These are phyloP conservation scores for Jacana jacana DNA, from an alignment of 2,113 vertebrate genomes.

Conservation along the genomic window DNA sequence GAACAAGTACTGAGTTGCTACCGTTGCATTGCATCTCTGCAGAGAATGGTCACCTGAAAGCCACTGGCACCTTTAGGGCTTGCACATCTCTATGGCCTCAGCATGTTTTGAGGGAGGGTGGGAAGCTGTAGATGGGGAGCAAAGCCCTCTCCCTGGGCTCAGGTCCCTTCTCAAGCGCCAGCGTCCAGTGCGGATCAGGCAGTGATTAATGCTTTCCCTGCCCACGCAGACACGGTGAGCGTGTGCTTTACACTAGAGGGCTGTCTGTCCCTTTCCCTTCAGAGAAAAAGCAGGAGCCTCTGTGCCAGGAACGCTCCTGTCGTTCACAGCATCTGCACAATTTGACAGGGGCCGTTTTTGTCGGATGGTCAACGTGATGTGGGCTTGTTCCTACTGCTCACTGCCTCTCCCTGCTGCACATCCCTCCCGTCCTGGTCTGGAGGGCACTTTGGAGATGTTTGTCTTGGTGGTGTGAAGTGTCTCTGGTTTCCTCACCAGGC, in stretches of 20 bases:
- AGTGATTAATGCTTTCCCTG: background rate
- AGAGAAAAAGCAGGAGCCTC: background rate
- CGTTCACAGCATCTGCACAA: accelerated
- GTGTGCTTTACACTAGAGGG: conserved; percentile 67
- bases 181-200: accelerated
- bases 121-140: background rate
- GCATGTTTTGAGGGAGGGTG: accelerated
- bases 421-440: background rate
- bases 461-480: background rate
- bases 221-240: background rate
- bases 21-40: background rate
- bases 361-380: background rate
- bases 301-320: accelerated
- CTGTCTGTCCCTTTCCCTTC: conserved; percentile 61
- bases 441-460: background rate
- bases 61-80: background rate
- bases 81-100: background rate
- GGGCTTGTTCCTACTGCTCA: background rate
- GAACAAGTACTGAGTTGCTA: background rate
- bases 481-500: background rate
- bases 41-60: background rate
- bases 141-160: background rate
- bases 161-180: background rate
- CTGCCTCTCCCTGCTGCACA: background rate
- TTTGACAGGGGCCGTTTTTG: accelerated